A percentile compares a stretch with the other conserved stretches of the same genome.
Evolutionary conservation across 2,797 vertebrate genomes (phyloP).

Genomic region (Acrossocheilus wenchowensis): DNA sequence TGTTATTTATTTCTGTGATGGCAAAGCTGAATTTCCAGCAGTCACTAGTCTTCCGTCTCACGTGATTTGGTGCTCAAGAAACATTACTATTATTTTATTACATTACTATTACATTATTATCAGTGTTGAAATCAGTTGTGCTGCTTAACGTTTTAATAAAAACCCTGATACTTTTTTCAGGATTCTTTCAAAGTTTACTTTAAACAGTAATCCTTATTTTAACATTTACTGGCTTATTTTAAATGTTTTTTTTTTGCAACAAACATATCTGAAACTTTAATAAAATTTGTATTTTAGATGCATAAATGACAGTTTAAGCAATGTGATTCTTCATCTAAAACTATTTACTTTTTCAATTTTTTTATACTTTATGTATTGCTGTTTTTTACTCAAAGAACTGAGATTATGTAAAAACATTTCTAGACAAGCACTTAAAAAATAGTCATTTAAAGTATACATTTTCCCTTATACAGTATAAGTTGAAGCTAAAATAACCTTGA

Average conservation of each 20-base stretch:
- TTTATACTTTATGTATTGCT: neutral
- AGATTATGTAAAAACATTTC: neutral
- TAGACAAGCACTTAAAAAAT: neutral
- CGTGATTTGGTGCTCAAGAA: neutral
- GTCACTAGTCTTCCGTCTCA: neutral
- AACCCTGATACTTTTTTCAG: neutral
- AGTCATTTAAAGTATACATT: neutral
- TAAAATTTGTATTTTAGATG: neutral
- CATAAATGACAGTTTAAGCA: neutral
- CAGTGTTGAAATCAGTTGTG: neutral
- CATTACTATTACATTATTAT: neutral
- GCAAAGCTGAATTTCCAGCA: neutral
- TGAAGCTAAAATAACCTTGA: neutral
- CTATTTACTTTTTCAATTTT: neutral
- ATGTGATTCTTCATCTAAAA: neutral
- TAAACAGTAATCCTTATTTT: neutral
- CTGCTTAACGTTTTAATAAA: neutral
- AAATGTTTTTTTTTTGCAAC: neutral
- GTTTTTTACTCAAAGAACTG: neutral
- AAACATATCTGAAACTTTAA: neutral
- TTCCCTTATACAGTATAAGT: neutral
- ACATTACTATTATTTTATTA: neutral
- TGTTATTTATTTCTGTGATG: neutral
- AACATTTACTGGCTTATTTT: neutral
- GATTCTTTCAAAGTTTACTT: neutral